Conservation (phyloP, 2,113 vertebrate species). For the Turdus rufiventris region DNA sequence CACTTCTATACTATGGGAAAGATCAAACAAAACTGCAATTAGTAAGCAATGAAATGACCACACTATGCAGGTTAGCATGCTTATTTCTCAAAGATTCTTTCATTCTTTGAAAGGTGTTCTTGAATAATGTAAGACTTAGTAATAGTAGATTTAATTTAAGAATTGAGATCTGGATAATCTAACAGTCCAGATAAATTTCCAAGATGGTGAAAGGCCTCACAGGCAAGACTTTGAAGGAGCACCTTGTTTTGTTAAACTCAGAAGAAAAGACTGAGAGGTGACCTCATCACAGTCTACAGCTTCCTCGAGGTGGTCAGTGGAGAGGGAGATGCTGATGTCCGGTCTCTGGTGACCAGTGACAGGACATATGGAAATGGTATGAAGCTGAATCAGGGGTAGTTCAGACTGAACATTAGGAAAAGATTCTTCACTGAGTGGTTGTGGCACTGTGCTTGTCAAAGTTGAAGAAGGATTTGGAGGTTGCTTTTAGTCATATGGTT, state of each 20-base stretch:
- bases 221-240: not conserved
- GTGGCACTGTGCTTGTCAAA: not conserved
- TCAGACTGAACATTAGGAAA: not conserved
- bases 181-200: not conserved
- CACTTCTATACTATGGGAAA: not conserved
- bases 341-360: not conserved
- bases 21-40: not conserved
- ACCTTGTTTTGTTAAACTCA: not conserved
- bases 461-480: not conserved
- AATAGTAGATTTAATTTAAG: not conserved
- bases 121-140: not conserved
- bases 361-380: not conserved
- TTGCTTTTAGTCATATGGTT: not conserved
- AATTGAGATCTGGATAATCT: not conserved
- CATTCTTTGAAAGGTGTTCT: not conserved
- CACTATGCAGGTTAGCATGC: not conserved
- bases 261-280: not conserved
- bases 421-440: not conserved
- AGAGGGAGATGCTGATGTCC: not conserved
- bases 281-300: not conserved
- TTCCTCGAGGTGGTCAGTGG: fast-evolving
- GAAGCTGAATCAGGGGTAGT: not conserved
- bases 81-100: not conserved
- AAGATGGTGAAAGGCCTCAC: not conserved
- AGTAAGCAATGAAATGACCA: not conserved